Percentiles rank a stretch among this genome's conserved stretches.
Evolutionary conservation across 1,140 invertebrate species (phyloP).

Genomic region (Caenorhabditis tropicalis): DNA sequence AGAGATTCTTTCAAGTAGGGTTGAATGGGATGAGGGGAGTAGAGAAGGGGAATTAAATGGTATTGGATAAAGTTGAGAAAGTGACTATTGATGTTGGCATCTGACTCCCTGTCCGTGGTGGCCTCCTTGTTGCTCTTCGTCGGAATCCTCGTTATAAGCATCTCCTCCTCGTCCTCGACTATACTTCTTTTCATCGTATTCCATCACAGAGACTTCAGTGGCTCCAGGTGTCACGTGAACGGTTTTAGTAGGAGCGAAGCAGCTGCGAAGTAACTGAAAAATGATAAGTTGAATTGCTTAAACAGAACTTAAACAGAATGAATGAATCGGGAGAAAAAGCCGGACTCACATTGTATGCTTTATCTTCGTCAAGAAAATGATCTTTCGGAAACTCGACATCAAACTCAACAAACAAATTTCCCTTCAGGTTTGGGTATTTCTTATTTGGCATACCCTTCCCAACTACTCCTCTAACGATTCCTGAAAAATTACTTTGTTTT

Average conservation of each 20-base stretch:
- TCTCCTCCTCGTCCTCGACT: conserved; percentile 76
- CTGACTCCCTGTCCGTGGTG: conserved; percentile 47
- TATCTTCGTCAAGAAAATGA: conserved; percentile 79
- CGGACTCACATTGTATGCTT: conserved; percentile 76
- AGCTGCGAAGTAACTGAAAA: conserved; percentile 4
- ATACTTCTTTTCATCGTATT: conserved; percentile 76
- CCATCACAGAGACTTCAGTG: conserved; percentile 83
- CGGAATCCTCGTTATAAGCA: conserved; percentile 75
- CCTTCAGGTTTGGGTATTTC: conserved; percentile 83
- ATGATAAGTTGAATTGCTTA: not conserved
- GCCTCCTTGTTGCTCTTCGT: conserved; percentile 76
- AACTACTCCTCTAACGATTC: conserved; percentile 72
- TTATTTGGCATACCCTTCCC: conserved; percentile 77
- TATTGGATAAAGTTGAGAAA: not conserved
- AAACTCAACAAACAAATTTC: conserved; percentile 87
- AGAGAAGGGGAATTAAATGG: not conserved
- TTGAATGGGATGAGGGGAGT: conserved; percentile 7
- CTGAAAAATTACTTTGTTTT: not conserved
- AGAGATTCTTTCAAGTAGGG: conserved; percentile 40
- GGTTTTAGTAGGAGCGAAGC: conserved; percentile 13
- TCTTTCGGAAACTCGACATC: conserved; percentile 83
- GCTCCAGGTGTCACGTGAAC: conserved; percentile 74
- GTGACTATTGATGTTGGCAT: conserved; percentile 39
- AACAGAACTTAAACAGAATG: too few species aligned
- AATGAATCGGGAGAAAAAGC: too few species aligned